phyloP scores from a whole-genome alignment of 2,113 vertebrate genomes.

The Scalopus aquaticus region DNA sequence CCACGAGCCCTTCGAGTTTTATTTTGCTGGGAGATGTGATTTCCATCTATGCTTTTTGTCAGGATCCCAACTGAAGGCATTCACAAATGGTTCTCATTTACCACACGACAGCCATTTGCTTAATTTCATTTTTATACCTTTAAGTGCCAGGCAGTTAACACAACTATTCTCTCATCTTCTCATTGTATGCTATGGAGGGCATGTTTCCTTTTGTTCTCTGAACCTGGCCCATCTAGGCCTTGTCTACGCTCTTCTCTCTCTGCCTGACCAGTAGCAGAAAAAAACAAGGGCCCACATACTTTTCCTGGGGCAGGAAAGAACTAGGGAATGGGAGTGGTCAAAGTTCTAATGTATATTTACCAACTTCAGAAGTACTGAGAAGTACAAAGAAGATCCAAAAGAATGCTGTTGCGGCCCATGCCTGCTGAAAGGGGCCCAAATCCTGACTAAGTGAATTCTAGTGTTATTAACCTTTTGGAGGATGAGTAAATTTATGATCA shows the following conservation, averaged over 20 bases:
- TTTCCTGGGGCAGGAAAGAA: not conserved
- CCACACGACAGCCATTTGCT: not conserved
- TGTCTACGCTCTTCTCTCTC: not conserved
- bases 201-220: not conserved
- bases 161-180: not conserved
- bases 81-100: not conserved
- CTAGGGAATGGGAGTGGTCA: not conserved
- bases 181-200: not conserved
- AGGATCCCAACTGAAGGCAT: not conserved
- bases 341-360: not conserved
- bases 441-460: not conserved
- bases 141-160: not conserved
- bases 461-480: not conserved
- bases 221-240: not conserved
- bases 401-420: not conserved
- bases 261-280: not conserved
- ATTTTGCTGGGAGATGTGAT: not conserved
- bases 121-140: not conserved
- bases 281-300: not conserved
- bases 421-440: not conserved
- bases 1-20: not conserved
- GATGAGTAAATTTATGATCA: not conserved
- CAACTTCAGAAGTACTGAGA: not conserved
- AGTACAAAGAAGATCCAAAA: not conserved
- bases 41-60: not conserved